These are phyloP conservation scores for Mesorhabditis belari DNA, from an alignment of 2,888 invertebrate species.

Conservation along the genomic window DNA sequence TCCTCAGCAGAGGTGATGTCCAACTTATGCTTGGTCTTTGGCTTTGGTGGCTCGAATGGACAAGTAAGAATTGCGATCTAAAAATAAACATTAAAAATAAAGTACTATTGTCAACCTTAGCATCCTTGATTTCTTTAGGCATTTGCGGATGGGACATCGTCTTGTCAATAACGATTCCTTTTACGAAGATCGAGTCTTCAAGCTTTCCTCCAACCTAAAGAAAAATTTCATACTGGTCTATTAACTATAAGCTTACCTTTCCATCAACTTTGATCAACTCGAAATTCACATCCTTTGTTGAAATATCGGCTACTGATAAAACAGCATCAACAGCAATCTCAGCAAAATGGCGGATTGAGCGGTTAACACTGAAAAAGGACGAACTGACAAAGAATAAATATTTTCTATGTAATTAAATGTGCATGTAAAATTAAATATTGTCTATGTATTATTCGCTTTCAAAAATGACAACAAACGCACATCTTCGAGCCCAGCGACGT, in stretches of 20 bases:
- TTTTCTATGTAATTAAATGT: not conserved
- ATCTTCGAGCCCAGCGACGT: slow-evolving; percentile 97
- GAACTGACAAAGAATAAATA: no score
- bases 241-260: slow-evolving; percentile 59
- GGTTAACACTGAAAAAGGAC: slow-evolving; percentile 74
- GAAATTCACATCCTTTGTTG: slow-evolving; percentile 91
- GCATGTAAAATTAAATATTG: not conserved
- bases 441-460: not conserved
- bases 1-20: slow-evolving; percentile 92
- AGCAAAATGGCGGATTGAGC: slow-evolving; percentile 92
- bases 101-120: slow-evolving; percentile 15
- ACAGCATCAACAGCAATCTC: slow-evolving; percentile 97
- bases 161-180: slow-evolving; percentile 94
- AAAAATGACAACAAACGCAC: slow-evolving; percentile 54
- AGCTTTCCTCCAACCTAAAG: slow-evolving; percentile 76
- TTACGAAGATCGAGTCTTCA: slow-evolving; percentile 91
- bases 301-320: slow-evolving; percentile 86
- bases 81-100: slow-evolving; percentile 6
- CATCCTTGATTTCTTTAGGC: slow-evolving; percentile 67
- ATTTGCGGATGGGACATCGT: slow-evolving; percentile 82
- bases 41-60: slow-evolving; percentile 99
- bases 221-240: not conserved
- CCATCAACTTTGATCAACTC: slow-evolving; percentile 97
- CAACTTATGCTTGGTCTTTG: slow-evolving; percentile 99
- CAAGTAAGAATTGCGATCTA: slow-evolving; percentile 89